phyloP scores from a whole-genome alignment of 2,797 vertebrate species.

The Momotus momota region DNA sequence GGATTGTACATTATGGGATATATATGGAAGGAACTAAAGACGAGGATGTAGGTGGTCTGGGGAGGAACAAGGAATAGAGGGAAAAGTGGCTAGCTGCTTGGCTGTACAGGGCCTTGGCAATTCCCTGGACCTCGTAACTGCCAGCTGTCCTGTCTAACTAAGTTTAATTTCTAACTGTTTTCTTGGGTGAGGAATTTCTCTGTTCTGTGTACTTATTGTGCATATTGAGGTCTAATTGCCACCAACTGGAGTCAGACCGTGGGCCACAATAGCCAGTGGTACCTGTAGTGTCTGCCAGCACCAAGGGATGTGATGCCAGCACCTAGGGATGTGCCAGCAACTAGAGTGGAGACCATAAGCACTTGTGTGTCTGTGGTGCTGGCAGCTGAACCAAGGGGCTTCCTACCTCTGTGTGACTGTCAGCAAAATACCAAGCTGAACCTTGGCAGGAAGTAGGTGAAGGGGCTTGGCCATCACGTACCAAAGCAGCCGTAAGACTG shows the following conservation, averaged over 20 bases:
- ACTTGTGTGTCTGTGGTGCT: background rate
- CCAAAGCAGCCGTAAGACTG: background rate
- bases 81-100: background rate
- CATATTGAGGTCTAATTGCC: background rate
- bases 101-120: background rate
- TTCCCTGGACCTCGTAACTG: background rate
- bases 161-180: background rate
- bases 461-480: background rate
- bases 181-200: background rate
- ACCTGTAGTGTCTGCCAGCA: background rate
- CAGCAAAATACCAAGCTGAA: background rate
- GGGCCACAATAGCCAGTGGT: background rate
- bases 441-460: too few relatives aligned
- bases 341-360: background rate
- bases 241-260: background rate
- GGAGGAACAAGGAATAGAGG: background rate
- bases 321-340: background rate
- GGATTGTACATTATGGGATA: background rate
- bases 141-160: background rate
- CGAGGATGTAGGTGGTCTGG: background rate
- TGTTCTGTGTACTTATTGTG: background rate
- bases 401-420: background rate
- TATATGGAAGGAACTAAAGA: background rate
- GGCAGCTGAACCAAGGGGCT: background rate
- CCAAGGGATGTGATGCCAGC: background rate